Conservation (phyloP, 2,888 invertebrate genomes). For the Physocephala rufipes region DNA sequence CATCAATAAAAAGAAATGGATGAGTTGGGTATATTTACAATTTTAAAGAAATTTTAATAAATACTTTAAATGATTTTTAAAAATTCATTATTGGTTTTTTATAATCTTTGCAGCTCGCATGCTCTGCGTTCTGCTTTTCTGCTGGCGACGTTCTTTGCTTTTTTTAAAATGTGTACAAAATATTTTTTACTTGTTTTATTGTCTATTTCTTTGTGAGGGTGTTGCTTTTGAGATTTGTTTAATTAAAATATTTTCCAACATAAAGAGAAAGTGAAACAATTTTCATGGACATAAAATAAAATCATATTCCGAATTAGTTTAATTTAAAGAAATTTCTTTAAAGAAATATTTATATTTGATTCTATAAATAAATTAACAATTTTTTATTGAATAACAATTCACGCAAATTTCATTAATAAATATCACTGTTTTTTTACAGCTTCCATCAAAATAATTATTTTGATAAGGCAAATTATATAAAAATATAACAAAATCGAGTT, state of each 20-base stretch:
- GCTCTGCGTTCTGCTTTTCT: background rate
- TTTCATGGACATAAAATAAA: too few species aligned
- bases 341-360: too few species aligned
- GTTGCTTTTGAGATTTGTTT: background rate
- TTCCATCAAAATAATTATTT: background rate
- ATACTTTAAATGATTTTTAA: background rate
- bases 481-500: conserved; percentile 2
- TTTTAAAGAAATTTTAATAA: background rate
- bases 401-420: too few species aligned
- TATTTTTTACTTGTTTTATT: conserved; percentile 28
- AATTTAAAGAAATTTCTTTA: too few species aligned
- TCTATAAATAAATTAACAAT: too few species aligned
- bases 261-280: too few species aligned
- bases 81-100: background rate
- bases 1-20: too few species aligned
- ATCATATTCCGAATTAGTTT: too few species aligned
- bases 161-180: conserved; percentile 27
- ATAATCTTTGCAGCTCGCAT: background rate
- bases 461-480: background rate
- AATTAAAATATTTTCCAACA: background rate
- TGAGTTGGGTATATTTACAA: conserved; percentile 3
- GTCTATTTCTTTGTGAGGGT: conserved; percentile 35
- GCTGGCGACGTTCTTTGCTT: background rate
- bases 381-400: too few species aligned
- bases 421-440: too few species aligned